Percentiles rank a stretch among this genome's conserved stretches.
Conservation (phyloP, 2,888 invertebrate genomes). For the Platycheirus albimanus region DNA sequence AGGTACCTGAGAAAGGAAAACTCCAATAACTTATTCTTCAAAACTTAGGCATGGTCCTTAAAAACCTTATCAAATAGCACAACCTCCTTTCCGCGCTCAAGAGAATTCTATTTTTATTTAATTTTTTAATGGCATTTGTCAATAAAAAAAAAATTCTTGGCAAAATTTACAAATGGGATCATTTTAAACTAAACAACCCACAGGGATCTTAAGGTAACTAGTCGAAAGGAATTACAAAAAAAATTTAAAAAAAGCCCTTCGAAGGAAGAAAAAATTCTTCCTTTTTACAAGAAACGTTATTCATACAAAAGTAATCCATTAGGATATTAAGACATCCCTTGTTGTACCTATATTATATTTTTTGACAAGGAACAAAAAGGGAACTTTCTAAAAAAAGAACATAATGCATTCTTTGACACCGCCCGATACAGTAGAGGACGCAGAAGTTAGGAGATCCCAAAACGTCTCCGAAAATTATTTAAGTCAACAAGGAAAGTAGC, state of each 20-base stretch:
- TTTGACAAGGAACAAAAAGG: constrained; percentile 15
- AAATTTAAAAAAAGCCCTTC: neutral
- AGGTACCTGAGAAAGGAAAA: too few species aligned
- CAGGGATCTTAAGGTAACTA: neutral
- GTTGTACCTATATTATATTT: neutral
- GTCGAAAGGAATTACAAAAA: neutral
- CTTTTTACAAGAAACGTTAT: neutral
- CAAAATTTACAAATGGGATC: neutral
- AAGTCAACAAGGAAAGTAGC: constrained; percentile 34
- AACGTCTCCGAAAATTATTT: constrained; percentile 55
- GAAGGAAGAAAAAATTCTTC: neutral
- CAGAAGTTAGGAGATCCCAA: constrained; percentile 6
- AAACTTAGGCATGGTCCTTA: too few species aligned
- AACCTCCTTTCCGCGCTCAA: neutral
- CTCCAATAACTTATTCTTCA: too few species aligned
- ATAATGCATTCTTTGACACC: constrained; percentile 48
- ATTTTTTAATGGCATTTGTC: constrained; percentile 1
- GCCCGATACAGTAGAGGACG: neutral
- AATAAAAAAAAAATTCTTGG: neutral
- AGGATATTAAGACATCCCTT: constrained; percentile 29
- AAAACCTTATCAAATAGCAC: too few species aligned
- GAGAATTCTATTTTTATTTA: neutral
- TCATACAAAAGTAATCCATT: constrained; percentile 40
- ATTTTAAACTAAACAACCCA: neutral
- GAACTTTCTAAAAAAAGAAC: constrained; percentile 24